phyloP scores from a whole-genome alignment of 2,113 vertebrate species.

The Psilopogon haemacephalus region DNA sequence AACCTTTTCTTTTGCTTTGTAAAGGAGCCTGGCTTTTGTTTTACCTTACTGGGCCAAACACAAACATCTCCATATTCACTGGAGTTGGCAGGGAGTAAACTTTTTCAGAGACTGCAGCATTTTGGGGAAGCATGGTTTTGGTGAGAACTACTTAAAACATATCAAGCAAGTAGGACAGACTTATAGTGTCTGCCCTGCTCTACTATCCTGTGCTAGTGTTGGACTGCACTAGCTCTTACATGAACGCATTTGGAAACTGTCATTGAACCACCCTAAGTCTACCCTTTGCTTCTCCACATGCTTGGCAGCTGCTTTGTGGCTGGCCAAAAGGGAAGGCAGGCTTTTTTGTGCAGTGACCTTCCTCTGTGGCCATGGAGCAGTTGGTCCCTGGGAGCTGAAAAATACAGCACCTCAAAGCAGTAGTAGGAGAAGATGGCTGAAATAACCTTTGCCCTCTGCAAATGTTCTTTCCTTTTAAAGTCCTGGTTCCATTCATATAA shows the following conservation, averaged over 20 bases:
- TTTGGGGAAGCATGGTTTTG: neutral
- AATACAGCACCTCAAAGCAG: constrained; percentile 26
- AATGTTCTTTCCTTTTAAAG: constrained; percentile 61
- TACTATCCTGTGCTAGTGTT: neutral
- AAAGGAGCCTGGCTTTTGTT: neutral
- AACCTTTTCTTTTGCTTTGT: neutral
- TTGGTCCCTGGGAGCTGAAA: constrained; percentile 7
- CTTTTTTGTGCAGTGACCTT: neutral
- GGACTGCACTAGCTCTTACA: neutral
- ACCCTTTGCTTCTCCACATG: neutral
- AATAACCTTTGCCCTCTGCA: constrained; percentile 62
- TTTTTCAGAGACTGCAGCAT: neutral
- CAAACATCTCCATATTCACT: neutral
- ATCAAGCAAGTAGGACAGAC: neutral
- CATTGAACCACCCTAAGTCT: neutral
- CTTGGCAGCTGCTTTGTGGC: neutral
- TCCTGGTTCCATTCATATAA: constrained; percentile 56
- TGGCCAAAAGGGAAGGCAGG: constrained; percentile 2
- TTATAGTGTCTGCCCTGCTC: neutral
- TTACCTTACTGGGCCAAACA: neutral
- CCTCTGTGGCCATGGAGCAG: neutral
- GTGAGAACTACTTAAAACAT: neutral
- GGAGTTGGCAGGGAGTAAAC: neutral
- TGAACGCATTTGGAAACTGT: neutral
- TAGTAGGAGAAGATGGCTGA: constrained; percentile 31